Base-by-base conservation (phyloP, 1,140 invertebrate species). In the Brachionus paranguensis region DNA sequence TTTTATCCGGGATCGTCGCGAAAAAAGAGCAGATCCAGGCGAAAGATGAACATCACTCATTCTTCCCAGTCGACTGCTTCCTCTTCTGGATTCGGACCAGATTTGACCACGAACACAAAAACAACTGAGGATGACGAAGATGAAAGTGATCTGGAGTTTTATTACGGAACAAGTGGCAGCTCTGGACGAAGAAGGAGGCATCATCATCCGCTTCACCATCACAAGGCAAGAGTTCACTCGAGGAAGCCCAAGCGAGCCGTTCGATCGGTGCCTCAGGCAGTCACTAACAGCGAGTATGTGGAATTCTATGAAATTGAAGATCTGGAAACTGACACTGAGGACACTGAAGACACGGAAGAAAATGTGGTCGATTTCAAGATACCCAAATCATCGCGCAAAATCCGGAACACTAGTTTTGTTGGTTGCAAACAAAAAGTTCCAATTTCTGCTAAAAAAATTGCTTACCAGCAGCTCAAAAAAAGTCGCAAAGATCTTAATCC, bases 291-390 rank as follows among this genome's bases (percentile, higher is more conserved):
- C 10, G 72, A 76, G 20, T 76, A 76, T 29, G 47, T 76, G 5
- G 72, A 76, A 27, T 76, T 76, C 50, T 50, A 50, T 76, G 72
- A 76, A 50, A 37, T 27, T 76, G 72, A 76, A 3, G 72, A 81
- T 43, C n/a, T 68, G 8, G 53, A 50, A 24, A 76, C 78, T 3
- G 78, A 64, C 33, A 81, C 78, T 27, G 78, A 81, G 17, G 78
- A 81, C 29, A 81, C 78, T 10, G 78, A 81, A n/a, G 78, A 81
- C 27, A 81, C 78, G 10, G 78, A 81, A 41, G 78, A 81, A 20
- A 55, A 79, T 60, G 29, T 79, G 11, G 7, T 41, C 0, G 24
- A 79, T 24, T 64, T 41, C 17, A 79, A 79, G 8, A 60, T 68
- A 14, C 14, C 53, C 11, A 81, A 81, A 27, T 81, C 64, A 12